Evolutionary conservation across 2,888 invertebrate genomes (phyloP).

Genomic region (Candidula unifasciata): DNA sequence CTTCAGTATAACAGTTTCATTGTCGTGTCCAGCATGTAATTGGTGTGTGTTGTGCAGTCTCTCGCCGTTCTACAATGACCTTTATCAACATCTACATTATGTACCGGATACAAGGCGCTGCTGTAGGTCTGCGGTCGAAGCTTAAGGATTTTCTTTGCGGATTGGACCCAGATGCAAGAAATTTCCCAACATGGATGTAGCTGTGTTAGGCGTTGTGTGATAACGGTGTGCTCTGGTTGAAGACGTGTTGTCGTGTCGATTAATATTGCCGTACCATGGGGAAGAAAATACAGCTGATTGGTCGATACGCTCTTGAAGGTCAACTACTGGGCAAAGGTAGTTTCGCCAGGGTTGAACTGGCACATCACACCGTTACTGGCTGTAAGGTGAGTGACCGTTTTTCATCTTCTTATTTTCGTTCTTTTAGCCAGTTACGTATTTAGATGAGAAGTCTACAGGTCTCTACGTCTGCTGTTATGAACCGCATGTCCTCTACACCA

Average conservation of each 20-base stretch:
- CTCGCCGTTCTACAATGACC: neutral
- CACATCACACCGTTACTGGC: conserved; percentile 84
- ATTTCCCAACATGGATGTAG: conserved; percentile 16
- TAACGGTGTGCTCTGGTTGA: neutral
- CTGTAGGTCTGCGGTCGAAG: neutral
- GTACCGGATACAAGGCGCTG: conserved; percentile 11
- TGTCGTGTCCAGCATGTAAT: neutral
- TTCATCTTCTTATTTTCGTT: too few species aligned
- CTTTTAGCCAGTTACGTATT: too few species aligned
- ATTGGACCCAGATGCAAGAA: neutral
- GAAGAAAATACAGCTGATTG: conserved; percentile 80
- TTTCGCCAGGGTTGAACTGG: conserved; percentile 87
- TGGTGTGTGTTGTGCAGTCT: neutral
- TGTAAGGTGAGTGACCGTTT: conserved; percentile 84
- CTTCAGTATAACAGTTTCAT: neutral
- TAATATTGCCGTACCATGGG: conserved; percentile 68
- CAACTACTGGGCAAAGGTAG: conserved; percentile 86
- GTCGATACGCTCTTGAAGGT: conserved; percentile 86
- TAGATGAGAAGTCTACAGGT: too few species aligned
- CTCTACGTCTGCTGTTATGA: too few species aligned
- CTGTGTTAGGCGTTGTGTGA: neutral
- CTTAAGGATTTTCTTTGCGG: neutral
- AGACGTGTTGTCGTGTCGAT: neutral
- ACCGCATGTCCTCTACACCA: too few species aligned
- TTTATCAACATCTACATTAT: neutral